These are phyloP conservation scores for Pegea sp. DNA, from an alignment of 23 tunicate genomes.

Conservation along the genomic window DNA sequence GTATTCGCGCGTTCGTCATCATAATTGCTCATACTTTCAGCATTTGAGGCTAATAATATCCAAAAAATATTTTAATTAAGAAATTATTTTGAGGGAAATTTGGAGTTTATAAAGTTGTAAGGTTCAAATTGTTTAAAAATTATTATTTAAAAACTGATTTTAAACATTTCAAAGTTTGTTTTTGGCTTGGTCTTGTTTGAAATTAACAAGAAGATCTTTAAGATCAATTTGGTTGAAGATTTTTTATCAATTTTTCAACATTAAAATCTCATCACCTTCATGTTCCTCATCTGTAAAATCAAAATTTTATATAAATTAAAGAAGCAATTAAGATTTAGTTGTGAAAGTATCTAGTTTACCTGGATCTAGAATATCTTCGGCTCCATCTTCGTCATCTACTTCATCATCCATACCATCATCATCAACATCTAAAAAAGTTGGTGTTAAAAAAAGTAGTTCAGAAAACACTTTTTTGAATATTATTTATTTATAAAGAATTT, in stretches of 20 bases:
- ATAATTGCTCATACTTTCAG: slow-evolving; percentile 44
- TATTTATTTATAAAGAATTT: no score
- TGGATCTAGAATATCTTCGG: slow-evolving; percentile 61
- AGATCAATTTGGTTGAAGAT: no score
- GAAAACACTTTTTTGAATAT: no score
- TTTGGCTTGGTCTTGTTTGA: background rate
- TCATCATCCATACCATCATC: slow-evolving; percentile 53
- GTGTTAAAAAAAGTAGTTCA: no score
- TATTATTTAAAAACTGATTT: background rate
- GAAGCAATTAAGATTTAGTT: background rate
- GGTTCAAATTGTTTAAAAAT: background rate
- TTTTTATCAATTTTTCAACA: background rate
- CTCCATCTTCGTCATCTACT: slow-evolving; percentile 76
- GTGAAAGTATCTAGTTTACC: slow-evolving; percentile 9
- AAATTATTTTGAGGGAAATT: background rate
- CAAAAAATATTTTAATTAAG: background rate
- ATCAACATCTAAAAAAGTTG: slow-evolving; percentile 79
- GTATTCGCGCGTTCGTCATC: slow-evolving; percentile 57
- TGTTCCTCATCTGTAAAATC: slow-evolving; percentile 11
- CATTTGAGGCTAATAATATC: slow-evolving; percentile 61
- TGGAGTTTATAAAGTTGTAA: background rate
- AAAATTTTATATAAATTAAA: background rate
- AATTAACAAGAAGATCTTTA: background rate
- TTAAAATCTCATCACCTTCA: slow-evolving; percentile 6
- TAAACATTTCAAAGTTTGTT: background rate